These are phyloP conservation scores for Neotoma lepida DNA, from an alignment of 2,113 vertebrate genomes.

Conservation along the genomic window DNA sequence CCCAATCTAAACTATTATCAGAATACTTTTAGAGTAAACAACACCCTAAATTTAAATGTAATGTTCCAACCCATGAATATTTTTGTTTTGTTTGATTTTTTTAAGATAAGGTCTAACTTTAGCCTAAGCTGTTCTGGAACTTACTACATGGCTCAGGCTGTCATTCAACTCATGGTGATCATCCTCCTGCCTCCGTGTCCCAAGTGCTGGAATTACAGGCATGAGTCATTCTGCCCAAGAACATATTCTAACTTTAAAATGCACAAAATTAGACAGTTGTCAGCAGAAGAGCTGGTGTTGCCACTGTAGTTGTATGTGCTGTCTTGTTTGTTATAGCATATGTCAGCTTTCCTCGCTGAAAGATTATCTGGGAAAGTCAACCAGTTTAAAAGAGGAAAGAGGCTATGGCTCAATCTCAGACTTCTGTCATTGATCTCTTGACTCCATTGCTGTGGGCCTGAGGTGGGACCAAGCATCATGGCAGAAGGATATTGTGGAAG, in stretches of 20 bases:
- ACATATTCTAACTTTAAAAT: not conserved
- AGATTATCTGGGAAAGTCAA: not conserved
- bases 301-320: not conserved
- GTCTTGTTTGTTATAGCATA: not conserved
- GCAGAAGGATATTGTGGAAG: not conserved
- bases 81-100: not conserved
- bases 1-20: conserved; percentile 33
- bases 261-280: not conserved
- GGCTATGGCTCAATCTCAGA: not conserved
- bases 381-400: not conserved
- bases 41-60: not conserved
- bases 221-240: not conserved
- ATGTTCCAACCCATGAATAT: not conserved
- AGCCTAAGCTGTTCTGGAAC: not conserved
- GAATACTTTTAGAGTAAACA: conserved; percentile 50
- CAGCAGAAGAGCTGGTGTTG: not conserved
- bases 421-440: not conserved
- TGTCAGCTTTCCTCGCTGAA: not conserved
- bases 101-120: not conserved
- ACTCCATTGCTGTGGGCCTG: no score
- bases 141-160: not conserved
- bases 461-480: not conserved
- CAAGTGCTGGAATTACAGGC: not conserved
- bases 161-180: not conserved
- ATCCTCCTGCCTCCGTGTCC: not conserved